Evolutionary conservation across 2,797 vertebrate species (phyloP), one percentile per base, ranked within the genome.

Genomic region (Galago senegalensis): DNA sequence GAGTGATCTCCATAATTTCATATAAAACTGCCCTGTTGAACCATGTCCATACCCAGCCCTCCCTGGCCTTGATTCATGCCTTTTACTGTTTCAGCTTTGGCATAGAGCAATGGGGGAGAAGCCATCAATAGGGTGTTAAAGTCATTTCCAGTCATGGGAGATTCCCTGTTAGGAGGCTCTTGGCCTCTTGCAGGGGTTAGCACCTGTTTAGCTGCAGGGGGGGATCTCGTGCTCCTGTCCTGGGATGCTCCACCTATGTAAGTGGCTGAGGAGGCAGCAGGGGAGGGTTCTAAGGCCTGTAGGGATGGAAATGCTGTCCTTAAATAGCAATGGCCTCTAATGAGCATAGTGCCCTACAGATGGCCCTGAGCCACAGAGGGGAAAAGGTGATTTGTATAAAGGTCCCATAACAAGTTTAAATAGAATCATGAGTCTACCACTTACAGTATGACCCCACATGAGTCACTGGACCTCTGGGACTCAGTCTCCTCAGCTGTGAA

Each of bases 1-100:
- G 93, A 97, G 80, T 83, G 92, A 90, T 76, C 65, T 72, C 93
- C 81, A 7, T 77, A 88, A 98, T 96, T 97, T 97, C 84, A 43
- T 77, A n/a, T 37, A 29, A 88, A 56, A 31, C 23, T 7, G 0
- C 7, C 29, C 12, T 27, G n/a, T 61, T 13, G 40, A 29, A 0
- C 14, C 7, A 7, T 1, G 4, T 3, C 49, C 31, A 3, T 7
- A 3, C n/a, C 46, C 79, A 9, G 1, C 60, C 29, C 13, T 95
- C 17, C 96, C 56, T 81, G 0, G 18, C 76, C 67, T 89, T 93
- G 76, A 81, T 77, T 13, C 0, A 89, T 84, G 82, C 88, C 77
- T 90, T 96, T 96, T 56, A 43, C 80, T 88, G 76, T 34, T 95
- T 95, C 96, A 92, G 49, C 97, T 96, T 95, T 10, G 58, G 93